phyloP scores from a whole-genome alignment of 2,797 vertebrate species.

The Spinus olivaceus region DNA sequence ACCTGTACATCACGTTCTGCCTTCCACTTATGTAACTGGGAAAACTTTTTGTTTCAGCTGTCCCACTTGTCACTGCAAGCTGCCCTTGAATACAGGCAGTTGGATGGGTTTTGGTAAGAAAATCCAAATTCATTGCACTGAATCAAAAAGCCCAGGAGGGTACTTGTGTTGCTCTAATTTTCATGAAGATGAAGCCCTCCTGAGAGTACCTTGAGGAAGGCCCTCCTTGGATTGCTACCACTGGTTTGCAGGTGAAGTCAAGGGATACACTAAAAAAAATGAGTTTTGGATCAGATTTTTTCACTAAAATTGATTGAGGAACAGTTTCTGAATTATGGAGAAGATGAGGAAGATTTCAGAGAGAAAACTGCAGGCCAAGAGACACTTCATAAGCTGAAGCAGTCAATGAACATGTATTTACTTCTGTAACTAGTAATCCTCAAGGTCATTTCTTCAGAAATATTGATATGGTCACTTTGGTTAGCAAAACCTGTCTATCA shows the following conservation, averaged over 20 bases:
- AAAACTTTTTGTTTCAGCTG: neutral
- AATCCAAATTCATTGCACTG: neutral
- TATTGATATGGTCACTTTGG: neutral
- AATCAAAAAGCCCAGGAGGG: neutral
- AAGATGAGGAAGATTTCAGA: neutral
- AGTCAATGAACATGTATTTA: neutral
- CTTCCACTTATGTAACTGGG: neutral
- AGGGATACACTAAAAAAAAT: neutral
- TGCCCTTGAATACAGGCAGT: neutral
- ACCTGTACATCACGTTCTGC: neutral
- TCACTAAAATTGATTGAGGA: neutral
- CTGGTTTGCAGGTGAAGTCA: neutral
- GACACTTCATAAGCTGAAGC: neutral
- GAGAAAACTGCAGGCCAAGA: neutral
- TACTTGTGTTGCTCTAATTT: neutral
- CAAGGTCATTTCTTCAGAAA: neutral
- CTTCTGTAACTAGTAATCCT: neutral
- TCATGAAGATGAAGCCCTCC: neutral
- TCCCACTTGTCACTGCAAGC: neutral
- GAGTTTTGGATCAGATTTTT: neutral
- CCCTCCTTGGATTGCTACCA: neutral
- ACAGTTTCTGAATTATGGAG: neutral
- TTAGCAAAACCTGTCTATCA: neutral
- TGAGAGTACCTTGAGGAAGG: neutral
- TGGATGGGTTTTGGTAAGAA: neutral